A percentile compares a stretch with the other conserved stretches of the same genome.
phyloP scores from a whole-genome alignment of 2,888 invertebrate species.

The Mesodorylaimus sp. region DNA sequence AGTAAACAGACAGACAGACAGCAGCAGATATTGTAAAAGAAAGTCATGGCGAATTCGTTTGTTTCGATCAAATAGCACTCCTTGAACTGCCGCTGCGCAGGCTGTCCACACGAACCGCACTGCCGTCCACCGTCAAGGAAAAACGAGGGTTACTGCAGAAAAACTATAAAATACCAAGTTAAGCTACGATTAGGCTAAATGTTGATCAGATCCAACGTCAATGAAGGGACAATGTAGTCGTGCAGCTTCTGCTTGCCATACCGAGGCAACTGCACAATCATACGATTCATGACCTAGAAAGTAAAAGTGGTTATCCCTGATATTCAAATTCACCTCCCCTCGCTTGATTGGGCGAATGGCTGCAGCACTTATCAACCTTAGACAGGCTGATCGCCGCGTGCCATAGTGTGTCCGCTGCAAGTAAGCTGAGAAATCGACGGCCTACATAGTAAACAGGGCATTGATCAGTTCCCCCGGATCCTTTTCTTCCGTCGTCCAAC shows the following conservation, averaged over 20 bases:
- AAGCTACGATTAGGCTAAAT: slow-evolving; percentile 77
- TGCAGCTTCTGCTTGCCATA: slow-evolving; percentile 94
- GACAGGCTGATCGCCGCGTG: too few relatives aligned
- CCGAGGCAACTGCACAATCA: slow-evolving; percentile 91
- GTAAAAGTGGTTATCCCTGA: too few relatives aligned
- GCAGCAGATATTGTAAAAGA: too few relatives aligned
- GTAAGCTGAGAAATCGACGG: too few relatives aligned
- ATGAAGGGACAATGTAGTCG: slow-evolving; percentile 74
- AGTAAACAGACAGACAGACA: too few relatives aligned
- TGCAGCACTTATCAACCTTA: too few relatives aligned
- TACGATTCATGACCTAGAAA: slow-evolving; percentile 57
- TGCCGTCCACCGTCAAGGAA: slow-evolving; percentile 71
- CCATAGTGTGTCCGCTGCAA: too few relatives aligned
- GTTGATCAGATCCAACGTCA: slow-evolving; percentile 80
- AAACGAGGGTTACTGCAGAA: too few relatives aligned
- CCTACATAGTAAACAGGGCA: slow-evolving; percentile 69
- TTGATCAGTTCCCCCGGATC: slow-evolving; percentile 95
- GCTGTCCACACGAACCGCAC: slow-evolving; percentile 71
- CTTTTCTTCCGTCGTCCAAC: slow-evolving; percentile 76
- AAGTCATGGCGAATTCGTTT: too few relatives aligned
- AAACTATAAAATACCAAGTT: too few relatives aligned
- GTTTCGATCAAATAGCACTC: slow-evolving; percentile 68
- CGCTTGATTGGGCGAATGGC: too few relatives aligned
- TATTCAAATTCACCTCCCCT: too few relatives aligned
- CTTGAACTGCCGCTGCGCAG: slow-evolving; percentile 71